These are phyloP conservation scores for Stegophylla sp. DNA, from an alignment of 2,888 invertebrate species.

Conservation along the genomic window DNA sequence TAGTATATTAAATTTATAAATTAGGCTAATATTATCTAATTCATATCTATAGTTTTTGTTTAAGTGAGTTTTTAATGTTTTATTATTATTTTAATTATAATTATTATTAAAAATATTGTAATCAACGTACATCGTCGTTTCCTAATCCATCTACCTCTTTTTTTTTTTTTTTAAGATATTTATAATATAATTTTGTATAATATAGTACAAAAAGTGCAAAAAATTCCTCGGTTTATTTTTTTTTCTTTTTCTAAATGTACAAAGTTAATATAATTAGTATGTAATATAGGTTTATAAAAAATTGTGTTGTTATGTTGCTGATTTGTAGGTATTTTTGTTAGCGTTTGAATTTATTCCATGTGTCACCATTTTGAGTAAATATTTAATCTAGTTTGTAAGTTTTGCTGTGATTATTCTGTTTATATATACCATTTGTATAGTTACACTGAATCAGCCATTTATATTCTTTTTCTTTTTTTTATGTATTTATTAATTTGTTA, in stretches of 20 bases:
- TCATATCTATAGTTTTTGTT: conserved; percentile 54
- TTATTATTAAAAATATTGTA: conserved; percentile 36
- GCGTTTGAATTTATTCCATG: conserved; percentile 58
- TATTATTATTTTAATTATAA: conserved; percentile 46
- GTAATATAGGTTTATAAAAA: conserved; percentile 49
- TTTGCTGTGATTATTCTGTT: conserved; percentile 57
- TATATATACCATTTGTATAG: conserved; percentile 56
- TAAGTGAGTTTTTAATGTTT: conserved; percentile 29
- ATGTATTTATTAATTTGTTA: conserved; percentile 49
- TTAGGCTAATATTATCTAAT: conserved; percentile 58
- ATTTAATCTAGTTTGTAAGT: conserved; percentile 58
- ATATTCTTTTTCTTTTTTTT: conserved; percentile 41
- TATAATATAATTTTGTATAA: conserved; percentile 42
- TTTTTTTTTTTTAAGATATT: conserved; percentile 29
- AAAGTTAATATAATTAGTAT: conserved; percentile 50
- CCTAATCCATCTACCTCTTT: conserved; percentile 57
- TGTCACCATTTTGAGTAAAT: conserved; percentile 55
- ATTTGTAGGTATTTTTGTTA: conserved; percentile 48
- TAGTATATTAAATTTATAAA: conserved; percentile 49
- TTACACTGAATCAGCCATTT: conserved; percentile 49
- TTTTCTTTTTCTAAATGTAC: conserved; percentile 48
- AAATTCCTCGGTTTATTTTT: conserved; percentile 52
- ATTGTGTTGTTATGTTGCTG: conserved; percentile 54
- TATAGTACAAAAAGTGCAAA: conserved; percentile 59
- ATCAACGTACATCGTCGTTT: conserved; percentile 37